These are phyloP conservation scores for Siderastrea radians DNA, from an alignment of 92 coral and sea anemone species.

Conservation along the genomic window DNA sequence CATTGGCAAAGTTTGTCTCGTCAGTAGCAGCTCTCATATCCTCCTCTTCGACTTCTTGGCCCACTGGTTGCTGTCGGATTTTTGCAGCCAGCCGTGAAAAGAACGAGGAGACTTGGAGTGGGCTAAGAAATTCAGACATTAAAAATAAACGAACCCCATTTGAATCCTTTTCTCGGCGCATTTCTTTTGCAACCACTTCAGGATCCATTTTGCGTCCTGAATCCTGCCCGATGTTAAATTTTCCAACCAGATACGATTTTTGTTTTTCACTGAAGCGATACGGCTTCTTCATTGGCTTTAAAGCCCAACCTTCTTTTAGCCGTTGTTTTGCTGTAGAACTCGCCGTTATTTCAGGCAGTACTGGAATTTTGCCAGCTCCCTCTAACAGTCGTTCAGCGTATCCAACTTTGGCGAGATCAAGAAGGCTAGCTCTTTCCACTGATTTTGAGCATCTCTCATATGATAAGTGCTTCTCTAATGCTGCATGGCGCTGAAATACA, in stretches of 20 bases:
- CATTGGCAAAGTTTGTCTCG: constrained; percentile 35
- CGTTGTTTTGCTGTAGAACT: background rate
- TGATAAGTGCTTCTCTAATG: constrained; percentile 32
- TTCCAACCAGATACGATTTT: constrained; percentile 1
- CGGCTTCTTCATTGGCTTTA: constrained; percentile 11
- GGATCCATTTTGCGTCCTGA: constrained; percentile 14
- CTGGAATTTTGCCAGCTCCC: constrained; percentile 31
- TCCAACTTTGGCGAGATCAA: constrained; percentile 17
- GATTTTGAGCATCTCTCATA: constrained; percentile 22
- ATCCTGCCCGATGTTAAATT: constrained; percentile 17
- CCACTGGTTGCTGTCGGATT: constrained; percentile 39
- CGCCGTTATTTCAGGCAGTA: background rate
- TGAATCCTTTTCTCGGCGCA: constrained; percentile 15
- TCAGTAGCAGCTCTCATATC: constrained; percentile 37
- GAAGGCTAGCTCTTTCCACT: constrained; percentile 26
- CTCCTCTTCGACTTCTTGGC: constrained; percentile 19
- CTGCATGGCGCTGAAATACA: constrained; percentile 35
- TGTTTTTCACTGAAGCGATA: constrained; percentile 6
- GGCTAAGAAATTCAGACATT: constrained; percentile 29
- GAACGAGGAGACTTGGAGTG: constrained; percentile 39
- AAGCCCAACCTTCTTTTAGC: constrained; percentile 4
- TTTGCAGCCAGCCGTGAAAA: constrained; percentile 62
- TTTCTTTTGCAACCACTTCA: constrained; percentile 7
- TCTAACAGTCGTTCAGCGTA: constrained; percentile 26
- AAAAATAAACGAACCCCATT: constrained; percentile 11